Evolutionary conservation across 2,113 vertebrate species (phyloP).

Genomic region (Apodemus sylvaticus): DNA sequence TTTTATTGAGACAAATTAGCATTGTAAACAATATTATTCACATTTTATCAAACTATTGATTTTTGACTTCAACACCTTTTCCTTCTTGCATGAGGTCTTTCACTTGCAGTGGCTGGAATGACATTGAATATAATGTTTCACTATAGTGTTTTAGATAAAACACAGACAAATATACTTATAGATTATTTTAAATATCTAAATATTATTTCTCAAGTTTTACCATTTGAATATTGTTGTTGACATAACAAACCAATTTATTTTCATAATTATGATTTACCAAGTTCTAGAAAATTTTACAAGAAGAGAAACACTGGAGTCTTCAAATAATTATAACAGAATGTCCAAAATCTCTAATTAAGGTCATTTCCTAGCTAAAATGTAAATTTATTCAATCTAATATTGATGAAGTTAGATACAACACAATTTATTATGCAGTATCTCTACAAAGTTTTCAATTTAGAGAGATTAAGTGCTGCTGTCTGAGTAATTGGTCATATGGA

Average conservation of each 20-base stretch:
- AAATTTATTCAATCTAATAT: constrained; percentile 72
- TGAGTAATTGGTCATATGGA: constrained; percentile 53
- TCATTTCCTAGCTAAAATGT: constrained; percentile 44
- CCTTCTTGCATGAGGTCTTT: not conserved
- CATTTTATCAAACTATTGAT: not conserved
- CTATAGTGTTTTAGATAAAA: not conserved
- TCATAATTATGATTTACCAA: constrained; percentile 36
- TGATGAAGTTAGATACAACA: constrained; percentile 55
- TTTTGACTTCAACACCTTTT: not conserved
- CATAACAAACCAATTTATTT: not conserved
- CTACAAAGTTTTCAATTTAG: constrained; percentile 63
- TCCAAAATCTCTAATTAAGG: constrained; percentile 57
- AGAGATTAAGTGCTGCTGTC: constrained; percentile 47
- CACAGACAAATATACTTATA: not conserved
- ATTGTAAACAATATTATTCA: not conserved
- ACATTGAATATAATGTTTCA: not conserved
- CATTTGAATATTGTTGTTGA: not conserved
- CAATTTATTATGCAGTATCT: constrained; percentile 62
- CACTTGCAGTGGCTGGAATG: not conserved
- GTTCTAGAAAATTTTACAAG: not conserved
- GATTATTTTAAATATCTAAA: not conserved
- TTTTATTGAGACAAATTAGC: not conserved
- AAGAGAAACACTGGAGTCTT: constrained; percentile 11
- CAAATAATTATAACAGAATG: constrained; percentile 16
- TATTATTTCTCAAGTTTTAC: not conserved